Conservation (phyloP, 2,113 vertebrate species). For the Misgurnus mizolepis region DNA sequence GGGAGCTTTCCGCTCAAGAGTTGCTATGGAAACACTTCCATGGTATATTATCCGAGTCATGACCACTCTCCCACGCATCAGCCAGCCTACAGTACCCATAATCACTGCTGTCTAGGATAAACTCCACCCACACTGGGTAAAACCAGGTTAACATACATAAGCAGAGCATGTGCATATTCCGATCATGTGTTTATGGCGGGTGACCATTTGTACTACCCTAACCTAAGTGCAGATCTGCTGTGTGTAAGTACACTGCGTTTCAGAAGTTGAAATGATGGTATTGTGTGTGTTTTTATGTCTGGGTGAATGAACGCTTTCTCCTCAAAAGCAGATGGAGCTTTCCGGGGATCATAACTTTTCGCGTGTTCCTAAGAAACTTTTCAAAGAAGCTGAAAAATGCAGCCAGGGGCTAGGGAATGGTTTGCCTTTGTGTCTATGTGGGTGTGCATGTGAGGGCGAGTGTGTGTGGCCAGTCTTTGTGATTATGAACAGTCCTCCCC, state of each 20-base stretch:
- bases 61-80: constrained; percentile 24
- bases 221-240: background rate
- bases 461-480: constrained; percentile 55
- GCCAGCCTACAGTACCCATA: constrained; percentile 6
- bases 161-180: constrained; percentile 4
- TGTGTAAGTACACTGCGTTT: background rate
- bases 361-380: constrained; percentile 63
- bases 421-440: constrained; percentile 46
- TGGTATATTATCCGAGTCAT: constrained; percentile 31
- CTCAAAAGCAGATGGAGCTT: constrained; percentile 33
- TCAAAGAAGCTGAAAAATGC: constrained; percentile 59
- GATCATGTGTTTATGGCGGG: background rate
- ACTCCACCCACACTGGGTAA: constrained; percentile 24
- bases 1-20: constrained; percentile 15
- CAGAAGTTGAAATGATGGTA: constrained; percentile 1
- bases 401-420: constrained; percentile 43
- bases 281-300: constrained; percentile 28
- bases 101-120: constrained; percentile 13
- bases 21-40: constrained; percentile 47
- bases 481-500: constrained; percentile 49
- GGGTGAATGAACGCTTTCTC: constrained; percentile 54
- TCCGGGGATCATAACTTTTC: constrained; percentile 58
- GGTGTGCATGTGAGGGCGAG: constrained; percentile 34
- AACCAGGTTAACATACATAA: background rate
- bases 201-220: background rate